phyloP scores from a whole-genome alignment of 1,140 invertebrate genomes.

The Scylla paramamosain region DNA sequence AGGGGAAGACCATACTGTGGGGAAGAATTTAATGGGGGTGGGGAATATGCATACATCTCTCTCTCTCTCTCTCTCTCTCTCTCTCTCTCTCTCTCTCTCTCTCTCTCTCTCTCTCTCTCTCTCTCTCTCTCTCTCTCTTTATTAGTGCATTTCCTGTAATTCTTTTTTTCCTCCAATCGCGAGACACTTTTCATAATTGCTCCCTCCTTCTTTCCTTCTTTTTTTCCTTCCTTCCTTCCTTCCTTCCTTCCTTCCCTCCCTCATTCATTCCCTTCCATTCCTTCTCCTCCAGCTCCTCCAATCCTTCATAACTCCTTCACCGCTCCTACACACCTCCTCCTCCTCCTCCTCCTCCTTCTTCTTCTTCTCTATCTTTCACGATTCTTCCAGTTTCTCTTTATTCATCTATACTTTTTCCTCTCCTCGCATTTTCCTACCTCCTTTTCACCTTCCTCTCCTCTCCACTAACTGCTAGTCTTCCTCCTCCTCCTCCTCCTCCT shows the following conservation, averaged over 20 bases:
- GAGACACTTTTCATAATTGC: no score
- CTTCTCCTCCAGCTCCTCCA: not conserved
- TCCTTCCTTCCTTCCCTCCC: not conserved
- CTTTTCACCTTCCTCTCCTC: not conserved
- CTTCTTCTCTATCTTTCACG: no score
- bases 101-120: constrained; percentile 28
- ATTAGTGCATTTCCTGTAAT: not conserved
- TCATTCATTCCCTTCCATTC: not conserved
- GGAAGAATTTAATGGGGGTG: not conserved
- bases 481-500: not conserved
- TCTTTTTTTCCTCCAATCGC: not conserved
- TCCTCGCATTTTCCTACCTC: not conserved
- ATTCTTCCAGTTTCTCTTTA: no score
- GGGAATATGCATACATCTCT: no score
- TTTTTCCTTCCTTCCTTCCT: not conserved
- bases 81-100: not conserved
- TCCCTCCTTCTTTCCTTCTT: not conserved
- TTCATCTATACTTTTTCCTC: not conserved
- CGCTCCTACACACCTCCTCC: not conserved
- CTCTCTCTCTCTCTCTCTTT: not conserved
- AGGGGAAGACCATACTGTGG: not conserved
- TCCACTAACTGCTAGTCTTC: not conserved
- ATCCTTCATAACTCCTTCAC: no score
- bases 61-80: not conserved
- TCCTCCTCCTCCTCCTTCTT: not conserved